Evolutionary conservation across 2,797 vertebrate genomes (phyloP).

Genomic region (Hydrocynus forskahlii): DNA sequence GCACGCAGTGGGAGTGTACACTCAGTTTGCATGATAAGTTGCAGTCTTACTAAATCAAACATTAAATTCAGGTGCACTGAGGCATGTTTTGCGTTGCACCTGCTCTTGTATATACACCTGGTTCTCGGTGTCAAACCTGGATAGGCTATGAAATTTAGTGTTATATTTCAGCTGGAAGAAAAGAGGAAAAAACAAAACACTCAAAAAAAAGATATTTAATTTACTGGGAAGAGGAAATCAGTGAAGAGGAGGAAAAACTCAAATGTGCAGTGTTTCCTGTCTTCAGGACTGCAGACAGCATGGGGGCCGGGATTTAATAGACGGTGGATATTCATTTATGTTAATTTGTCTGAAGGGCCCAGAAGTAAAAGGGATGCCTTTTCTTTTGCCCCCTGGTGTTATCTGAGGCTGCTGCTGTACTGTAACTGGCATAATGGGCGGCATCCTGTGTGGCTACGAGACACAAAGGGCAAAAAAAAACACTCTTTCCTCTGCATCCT

Average conservation of each 20-base stretch:
- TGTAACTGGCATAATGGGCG: slow-evolving; percentile 49
- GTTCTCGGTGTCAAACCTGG: neutral
- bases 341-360: slow-evolving; percentile 28
- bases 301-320: neutral
- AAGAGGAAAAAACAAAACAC: neutral
- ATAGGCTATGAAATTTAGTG: neutral
- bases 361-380: slow-evolving; percentile 31
- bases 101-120: too few relatives aligned
- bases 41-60: too few relatives aligned
- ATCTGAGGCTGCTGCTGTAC: slow-evolving; percentile 46
- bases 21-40: too few relatives aligned
- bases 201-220: too few relatives aligned
- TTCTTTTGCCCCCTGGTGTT: slow-evolving; percentile 25
- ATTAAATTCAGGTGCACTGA: too few relatives aligned
- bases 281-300: neutral
- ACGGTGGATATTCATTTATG: slow-evolving; percentile 30
- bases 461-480: slow-evolving; percentile 41
- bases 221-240: too few relatives aligned
- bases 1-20: too few relatives aligned
- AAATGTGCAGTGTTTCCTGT: neutral
- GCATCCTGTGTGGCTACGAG: slow-evolving; percentile 52
- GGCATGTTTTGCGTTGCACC: too few relatives aligned
- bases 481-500: slow-evolving; percentile 50
- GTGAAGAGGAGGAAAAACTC: neutral
- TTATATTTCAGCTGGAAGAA: neutral